phyloP scores from a whole-genome alignment of 2,113 vertebrate genomes.

The Xiphophorus couchianus region DNA sequence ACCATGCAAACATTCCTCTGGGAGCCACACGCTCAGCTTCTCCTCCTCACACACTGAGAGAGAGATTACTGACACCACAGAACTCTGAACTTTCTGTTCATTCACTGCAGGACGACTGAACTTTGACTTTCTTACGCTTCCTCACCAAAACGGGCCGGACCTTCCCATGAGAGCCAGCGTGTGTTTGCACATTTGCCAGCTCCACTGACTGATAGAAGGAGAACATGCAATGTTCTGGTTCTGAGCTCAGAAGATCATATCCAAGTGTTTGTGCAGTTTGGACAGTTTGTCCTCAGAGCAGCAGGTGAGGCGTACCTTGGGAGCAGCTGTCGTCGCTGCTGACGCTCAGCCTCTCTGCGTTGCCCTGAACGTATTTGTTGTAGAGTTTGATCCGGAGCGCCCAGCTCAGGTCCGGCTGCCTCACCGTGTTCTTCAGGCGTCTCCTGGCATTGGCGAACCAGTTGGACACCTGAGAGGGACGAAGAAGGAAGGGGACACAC shows the following conservation, averaged over 20 bases:
- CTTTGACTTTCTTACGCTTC: slow-evolving; percentile 34
- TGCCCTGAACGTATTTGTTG: slow-evolving; percentile 95
- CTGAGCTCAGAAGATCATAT: no score
- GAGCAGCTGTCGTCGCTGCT: slow-evolving; percentile 98
- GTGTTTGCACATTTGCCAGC: not conserved
- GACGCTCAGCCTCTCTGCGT: slow-evolving; percentile 91
- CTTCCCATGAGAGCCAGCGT: slow-evolving; percentile 23
- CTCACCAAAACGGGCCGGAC: slow-evolving; percentile 19
- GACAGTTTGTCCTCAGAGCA: no score
- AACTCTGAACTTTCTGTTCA: slow-evolving; percentile 49
- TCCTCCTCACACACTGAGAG: slow-evolving; percentile 64
- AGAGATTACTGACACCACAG: slow-evolving; percentile 67
- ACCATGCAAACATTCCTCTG: slow-evolving; percentile 66
- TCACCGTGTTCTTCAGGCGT: slow-evolving; percentile 97
- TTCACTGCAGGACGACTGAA: slow-evolving; percentile 26
- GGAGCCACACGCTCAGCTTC: slow-evolving; percentile 56
- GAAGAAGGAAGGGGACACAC: slow-evolving; percentile 3
- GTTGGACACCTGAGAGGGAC: slow-evolving; percentile 89
- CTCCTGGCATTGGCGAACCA: slow-evolving; percentile 99
- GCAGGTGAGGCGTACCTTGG: slow-evolving; percentile 83
- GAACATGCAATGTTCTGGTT: no score
- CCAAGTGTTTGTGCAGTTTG: no score
- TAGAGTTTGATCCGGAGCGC: slow-evolving; percentile 97
- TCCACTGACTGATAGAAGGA: no score
- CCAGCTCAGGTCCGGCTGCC: slow-evolving; percentile 98